Evolutionary conservation across 2,113 vertebrate genomes (phyloP), one percentile per base, ranked within the genome.

Genomic region (Tenebrosternarchus preto): DNA sequence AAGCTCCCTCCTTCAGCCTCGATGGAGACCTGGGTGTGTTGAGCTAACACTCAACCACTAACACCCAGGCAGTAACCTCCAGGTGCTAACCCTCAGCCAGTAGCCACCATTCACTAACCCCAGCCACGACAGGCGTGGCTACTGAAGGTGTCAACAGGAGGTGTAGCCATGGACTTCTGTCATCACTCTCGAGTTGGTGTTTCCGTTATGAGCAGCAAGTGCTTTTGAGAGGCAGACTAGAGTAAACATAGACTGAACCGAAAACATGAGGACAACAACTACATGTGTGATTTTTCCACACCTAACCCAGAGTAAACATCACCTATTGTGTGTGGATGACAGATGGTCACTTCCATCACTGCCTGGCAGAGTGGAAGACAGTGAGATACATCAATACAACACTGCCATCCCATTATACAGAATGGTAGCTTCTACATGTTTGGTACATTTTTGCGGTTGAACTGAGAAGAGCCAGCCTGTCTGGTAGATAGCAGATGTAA

Each of bases 161-260:
- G 43, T 15, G 43, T 15, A 12, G 15, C 15, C 11, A 43, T 43
- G 63, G 64, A 50, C 43, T 67, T 33, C 25, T 75, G 17, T 56
- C 68, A 76, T 80, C 72, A 64, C 12, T 19, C 16, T 20, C 66
- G 20, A 57, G 60, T 46, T 43, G 43, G 43, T 15, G 36, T 73
- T 82, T 82, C 75, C 75, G 67, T 77, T 33, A 61, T 31, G 63
- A 27, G 67, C 29, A 43, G 33, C 3, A 27, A 50, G 53, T 56
- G 55, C 77, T 43, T 63, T 74, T 72, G 53, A 20, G 70, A 73
- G 39, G 64, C 17, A 27, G 22, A 22, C 67, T 46, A 66, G 4
- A 75, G 36, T 57, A 80, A 50, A 71, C 31, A 75, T 61, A 61
- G 22, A 63, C 33, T 63, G 33, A 43, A 19, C 12, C 24, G 20